Conservation (phyloP, 2,888 invertebrate genomes). For the Nysson spinosus region DNA sequence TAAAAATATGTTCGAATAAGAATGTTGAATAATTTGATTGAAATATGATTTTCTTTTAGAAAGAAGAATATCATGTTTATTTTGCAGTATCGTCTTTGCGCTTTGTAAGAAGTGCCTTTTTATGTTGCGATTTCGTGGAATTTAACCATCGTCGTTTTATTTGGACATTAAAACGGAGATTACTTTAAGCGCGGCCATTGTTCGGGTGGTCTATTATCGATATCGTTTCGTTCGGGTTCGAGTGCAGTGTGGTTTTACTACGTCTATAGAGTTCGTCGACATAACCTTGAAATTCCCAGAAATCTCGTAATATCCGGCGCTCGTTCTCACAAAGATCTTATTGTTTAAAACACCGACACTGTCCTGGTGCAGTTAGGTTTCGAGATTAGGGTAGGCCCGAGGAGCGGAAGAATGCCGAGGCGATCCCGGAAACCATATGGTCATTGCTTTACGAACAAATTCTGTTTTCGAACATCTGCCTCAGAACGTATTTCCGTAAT, state of each 20-base stretch:
- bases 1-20: too few species aligned
- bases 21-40: too few species aligned
- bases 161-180: neutral
- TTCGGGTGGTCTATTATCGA: slow-evolving; percentile 6
- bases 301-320: slow-evolving; percentile 22
- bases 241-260: neutral
- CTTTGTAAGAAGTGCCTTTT: too few species aligned
- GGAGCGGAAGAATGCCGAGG: slow-evolving; percentile 10
- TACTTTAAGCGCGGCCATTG: neutral
- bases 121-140: too few species aligned
- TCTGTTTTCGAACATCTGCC: slow-evolving; percentile 46
- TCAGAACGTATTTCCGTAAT: slow-evolving; percentile 4
- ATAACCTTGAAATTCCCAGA: slow-evolving; percentile 31
- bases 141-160: neutral
- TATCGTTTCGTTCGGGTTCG: neutral
- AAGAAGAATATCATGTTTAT: too few species aligned
- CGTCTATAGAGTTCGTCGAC: slow-evolving; percentile 26
- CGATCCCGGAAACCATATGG: slow-evolving; percentile 46
- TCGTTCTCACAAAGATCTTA: slow-evolving; percentile 25
- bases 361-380: slow-evolving; percentile 9
- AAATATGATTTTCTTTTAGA: too few species aligned
- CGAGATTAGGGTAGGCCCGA: slow-evolving; percentile 37
- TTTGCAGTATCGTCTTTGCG: too few species aligned
- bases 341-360: slow-evolving; percentile 23
- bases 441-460: slow-evolving; percentile 1